Conservation (phyloP, 2,797 vertebrate genomes). For the Dicrostonyx torquatus region DNA sequence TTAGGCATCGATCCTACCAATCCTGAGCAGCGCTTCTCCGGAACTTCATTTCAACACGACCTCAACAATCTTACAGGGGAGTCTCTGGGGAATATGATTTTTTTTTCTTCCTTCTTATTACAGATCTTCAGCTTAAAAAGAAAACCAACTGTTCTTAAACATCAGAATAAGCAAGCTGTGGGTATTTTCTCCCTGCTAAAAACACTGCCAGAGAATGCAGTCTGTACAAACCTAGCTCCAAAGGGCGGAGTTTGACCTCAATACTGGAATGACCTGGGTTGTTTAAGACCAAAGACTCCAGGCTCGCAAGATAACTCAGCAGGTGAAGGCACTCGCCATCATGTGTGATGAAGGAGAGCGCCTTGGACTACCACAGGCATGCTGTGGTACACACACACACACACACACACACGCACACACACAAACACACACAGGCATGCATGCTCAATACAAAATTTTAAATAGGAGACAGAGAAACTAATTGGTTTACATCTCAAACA, state of each 20-base stretch:
- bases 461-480: slow-evolving; percentile 1
- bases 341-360: neutral
- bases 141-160: neutral
- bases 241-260: neutral
- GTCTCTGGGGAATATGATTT: neutral
- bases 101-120: neutral
- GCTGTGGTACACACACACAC: neutral
- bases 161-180: neutral
- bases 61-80: neutral
- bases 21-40: neutral
- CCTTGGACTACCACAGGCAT: neutral
- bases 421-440: too few species aligned
- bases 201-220: neutral
- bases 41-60: neutral
- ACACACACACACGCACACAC: neutral
- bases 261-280: neutral
- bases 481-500: slow-evolving; percentile 13
- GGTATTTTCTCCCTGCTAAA: neutral
- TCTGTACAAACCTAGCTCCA: neutral
- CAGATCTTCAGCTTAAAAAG: neutral
- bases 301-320: neutral
- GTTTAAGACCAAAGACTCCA: neutral
- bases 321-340: neutral
- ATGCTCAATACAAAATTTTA: neutral
- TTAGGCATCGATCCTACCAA: neutral